These are phyloP conservation scores for Heliconius erato DNA, from an alignment of 2,888 invertebrate species.

Conservation along the genomic window DNA sequence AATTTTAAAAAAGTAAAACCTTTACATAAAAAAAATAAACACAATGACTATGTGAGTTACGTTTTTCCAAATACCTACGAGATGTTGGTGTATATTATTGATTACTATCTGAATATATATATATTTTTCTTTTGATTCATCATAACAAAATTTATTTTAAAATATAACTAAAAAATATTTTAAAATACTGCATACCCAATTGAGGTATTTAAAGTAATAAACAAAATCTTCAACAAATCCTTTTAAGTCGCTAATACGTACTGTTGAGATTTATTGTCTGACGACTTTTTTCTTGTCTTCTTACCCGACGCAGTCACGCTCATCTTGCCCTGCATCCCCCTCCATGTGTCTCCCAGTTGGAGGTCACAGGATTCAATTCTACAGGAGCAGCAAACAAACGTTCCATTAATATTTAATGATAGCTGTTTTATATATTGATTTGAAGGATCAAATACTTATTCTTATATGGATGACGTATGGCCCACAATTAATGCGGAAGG, in stretches of 20 bases:
- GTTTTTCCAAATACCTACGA: not conserved
- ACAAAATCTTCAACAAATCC: slow-evolving; percentile 60
- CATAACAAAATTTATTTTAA: not conserved
- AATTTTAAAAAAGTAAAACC: not conserved
- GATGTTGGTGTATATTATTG: not conserved
- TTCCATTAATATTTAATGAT: slow-evolving; percentile 69
- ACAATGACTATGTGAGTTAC: not conserved
- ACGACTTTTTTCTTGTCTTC: slow-evolving; percentile 90
- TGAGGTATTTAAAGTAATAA: slow-evolving; percentile 13
- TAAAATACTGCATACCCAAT: not conserved
- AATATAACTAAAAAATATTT: not conserved
- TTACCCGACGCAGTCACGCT: slow-evolving; percentile 89
- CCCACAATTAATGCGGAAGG: slow-evolving; percentile 12
- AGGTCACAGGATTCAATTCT: slow-evolving; percentile 97
- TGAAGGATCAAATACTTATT: slow-evolving; percentile 4
- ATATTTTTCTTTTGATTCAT: not conserved
- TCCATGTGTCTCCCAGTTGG: slow-evolving; percentile 89
- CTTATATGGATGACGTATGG: slow-evolving; percentile 5
- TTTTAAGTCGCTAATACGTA: slow-evolving; percentile 80
- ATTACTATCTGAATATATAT: not conserved
- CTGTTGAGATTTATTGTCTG: slow-evolving; percentile 89
- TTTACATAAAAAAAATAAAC: not conserved
- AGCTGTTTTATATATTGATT: slow-evolving; percentile 27
- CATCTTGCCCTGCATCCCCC: slow-evolving; percentile 95
- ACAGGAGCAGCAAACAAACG: slow-evolving; percentile 85